A percentile compares a stretch with the other conserved stretches of the same genome.
Evolutionary conservation across 2,888 invertebrate species (phyloP).

Genomic region (Synanthedon tipuliformis): DNA sequence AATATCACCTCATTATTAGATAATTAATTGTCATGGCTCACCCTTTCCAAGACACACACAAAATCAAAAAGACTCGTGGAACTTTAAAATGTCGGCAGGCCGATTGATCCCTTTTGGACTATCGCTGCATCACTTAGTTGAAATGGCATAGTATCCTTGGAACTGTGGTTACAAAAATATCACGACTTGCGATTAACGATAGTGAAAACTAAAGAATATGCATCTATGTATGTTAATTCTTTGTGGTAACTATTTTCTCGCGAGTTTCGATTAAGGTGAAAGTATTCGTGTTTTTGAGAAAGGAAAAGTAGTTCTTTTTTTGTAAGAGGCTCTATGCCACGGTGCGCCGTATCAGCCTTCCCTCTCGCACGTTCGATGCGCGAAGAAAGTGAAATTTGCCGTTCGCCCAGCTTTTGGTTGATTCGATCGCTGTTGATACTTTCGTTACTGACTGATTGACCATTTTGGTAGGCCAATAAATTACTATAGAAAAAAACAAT

Average conservation of each 20-base stretch:
- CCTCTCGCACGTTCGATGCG: constrained; percentile 4
- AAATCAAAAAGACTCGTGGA: no score
- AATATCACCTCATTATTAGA: no score
- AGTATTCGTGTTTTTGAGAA: constrained; percentile 63
- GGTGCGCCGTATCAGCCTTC: constrained; percentile 8
- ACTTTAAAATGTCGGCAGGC: no score
- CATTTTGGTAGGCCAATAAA: no score
- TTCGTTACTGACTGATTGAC: no score
- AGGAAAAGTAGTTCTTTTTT: constrained; percentile 66
- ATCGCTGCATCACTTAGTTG: no score
- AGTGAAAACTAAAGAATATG: constrained; percentile 22
- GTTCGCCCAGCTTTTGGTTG: constrained; percentile 20
- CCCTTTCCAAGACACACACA: no score
- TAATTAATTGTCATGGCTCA: no score
- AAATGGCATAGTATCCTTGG: not conserved
- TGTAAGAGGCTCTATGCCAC: constrained; percentile 38
- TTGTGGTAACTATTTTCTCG: constrained; percentile 29
- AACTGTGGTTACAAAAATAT: constrained; percentile 13
- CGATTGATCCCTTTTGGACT: no score
- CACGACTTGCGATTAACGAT: constrained; percentile 11
- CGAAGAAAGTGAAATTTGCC: constrained; percentile 53
- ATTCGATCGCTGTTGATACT: not conserved
- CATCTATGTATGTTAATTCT: constrained; percentile 25
- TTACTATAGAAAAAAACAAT: no score
- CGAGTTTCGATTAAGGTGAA: constrained; percentile 57